Conservation (phyloP, 2,888 invertebrate species). For the Epiperipatus broadwayi region DNA sequence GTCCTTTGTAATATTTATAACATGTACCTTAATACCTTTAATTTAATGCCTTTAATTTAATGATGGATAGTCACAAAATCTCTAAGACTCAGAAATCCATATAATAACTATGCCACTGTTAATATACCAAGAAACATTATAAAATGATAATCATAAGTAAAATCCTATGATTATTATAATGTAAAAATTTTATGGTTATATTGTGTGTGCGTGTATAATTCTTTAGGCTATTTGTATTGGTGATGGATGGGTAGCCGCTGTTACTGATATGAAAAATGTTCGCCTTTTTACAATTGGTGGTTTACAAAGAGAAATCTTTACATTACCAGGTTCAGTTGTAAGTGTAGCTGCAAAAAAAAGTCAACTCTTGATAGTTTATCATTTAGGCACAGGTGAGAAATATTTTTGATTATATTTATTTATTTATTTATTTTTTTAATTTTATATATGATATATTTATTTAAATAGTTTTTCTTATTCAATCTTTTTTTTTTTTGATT, state of each 20-base stretch:
- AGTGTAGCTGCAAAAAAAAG: constrained; percentile 42
- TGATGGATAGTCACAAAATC: too few relatives aligned
- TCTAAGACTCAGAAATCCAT: too few relatives aligned
- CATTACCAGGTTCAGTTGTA: constrained; percentile 51
- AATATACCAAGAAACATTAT: too few relatives aligned
- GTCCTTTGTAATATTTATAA: too few relatives aligned
- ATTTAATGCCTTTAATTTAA: too few relatives aligned
- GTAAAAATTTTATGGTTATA: constrained; percentile 1
- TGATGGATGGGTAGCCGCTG: constrained; percentile 53
- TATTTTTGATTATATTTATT: constrained; percentile 12
- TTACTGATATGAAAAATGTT: constrained; percentile 50
- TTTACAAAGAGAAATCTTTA: constrained; percentile 56
- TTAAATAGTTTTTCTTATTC: too few relatives aligned
- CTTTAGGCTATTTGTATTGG: constrained; percentile 36
- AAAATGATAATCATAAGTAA: too few relatives aligned
- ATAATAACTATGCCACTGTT: too few relatives aligned
- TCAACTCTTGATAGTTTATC: constrained; percentile 43
- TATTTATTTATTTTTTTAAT: background rate
- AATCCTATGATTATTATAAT: too few relatives aligned
- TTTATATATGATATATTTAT: too few relatives aligned
- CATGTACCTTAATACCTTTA: too few relatives aligned
- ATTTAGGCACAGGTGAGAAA: constrained; percentile 38
- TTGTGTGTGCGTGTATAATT: background rate
- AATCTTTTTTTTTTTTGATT: too few relatives aligned
- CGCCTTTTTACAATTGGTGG: constrained; percentile 70